Evolutionary conservation across 2,888 invertebrate genomes (phyloP), one percentile per base, ranked within the genome.

Genomic region (Scaptomyza flava): DNA sequence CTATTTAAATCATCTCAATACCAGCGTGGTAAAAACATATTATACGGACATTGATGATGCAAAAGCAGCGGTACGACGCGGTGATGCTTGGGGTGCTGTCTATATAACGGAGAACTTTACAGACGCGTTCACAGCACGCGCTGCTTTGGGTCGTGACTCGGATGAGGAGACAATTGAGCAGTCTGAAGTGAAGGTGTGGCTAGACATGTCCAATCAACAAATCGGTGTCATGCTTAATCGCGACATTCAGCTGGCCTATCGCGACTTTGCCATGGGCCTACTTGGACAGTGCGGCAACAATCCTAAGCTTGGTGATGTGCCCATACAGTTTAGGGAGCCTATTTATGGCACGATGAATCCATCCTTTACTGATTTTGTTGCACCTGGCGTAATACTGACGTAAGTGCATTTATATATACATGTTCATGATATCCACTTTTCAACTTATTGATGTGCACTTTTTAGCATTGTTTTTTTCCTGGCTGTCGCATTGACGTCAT

Each of bases 151-250:
- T 43, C 95, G 95, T 83, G 96, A 96, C 27, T 95, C 96, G 0
- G 97, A 97, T 89, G 96, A 96, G 68, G 97, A 97, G 81, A 97
- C 97, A 0, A 94, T 98, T 58, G 95, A 96, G 75, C 96, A 96
- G 72, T 97, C 97, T 48, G 97, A 97, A 90, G 95, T 98, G 66
- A 94, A 96, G 88, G 96, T 98, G 56, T 96, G 97, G 96, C 94
- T 98, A 64, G 98, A 98, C 91, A 97, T 98, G 96, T 97, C 97
- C 80, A 98, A 98, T 94, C 98, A 98, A 91, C 98, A 98, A 93
- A 97, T 98, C 82, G 96, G 97, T 0, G 94, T 98, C 83, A 96
- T 97, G 93, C 93, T 98, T 50, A 96, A 97, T 91, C 93, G 97
- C 67, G 96, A 97, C 90, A 94, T 98, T 67, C 96, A 97, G 91